Conservation (phyloP, 2,797 vertebrate genomes). For the Helostoma temminkii region DNA sequence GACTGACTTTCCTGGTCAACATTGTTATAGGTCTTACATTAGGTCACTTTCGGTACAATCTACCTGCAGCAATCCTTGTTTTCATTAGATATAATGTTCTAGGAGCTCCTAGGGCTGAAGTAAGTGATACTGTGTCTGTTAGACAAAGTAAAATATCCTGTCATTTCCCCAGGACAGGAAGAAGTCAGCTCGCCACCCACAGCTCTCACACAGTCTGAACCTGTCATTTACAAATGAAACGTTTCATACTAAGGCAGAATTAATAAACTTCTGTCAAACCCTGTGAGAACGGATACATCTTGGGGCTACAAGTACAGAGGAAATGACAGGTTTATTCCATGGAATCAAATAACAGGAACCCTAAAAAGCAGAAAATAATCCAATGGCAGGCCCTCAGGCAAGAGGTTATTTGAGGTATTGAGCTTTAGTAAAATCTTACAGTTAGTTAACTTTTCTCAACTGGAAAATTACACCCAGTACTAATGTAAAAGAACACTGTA, state of each 20-base stretch:
- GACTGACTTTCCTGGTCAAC: not conserved
- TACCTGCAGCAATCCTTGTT: not conserved
- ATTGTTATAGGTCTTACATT: not conserved
- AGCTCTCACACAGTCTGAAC: slow-evolving; percentile 55
- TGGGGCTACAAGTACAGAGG: slow-evolving; percentile 48
- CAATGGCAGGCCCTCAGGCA: not conserved
- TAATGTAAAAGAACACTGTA: not conserved
- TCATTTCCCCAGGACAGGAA: slow-evolving; percentile 30
- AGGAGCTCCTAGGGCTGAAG: not conserved
- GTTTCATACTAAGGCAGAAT: slow-evolving; percentile 55
- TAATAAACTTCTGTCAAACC: slow-evolving; percentile 77
- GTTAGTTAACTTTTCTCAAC: slow-evolving; percentile 5
- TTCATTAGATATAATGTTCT: not conserved
- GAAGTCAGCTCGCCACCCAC: slow-evolving; percentile 65
- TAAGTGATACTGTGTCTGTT: not conserved
- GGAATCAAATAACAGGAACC: slow-evolving; percentile 37
- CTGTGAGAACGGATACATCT: slow-evolving; percentile 61
- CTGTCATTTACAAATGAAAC: slow-evolving; percentile 60
- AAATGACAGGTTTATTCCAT: slow-evolving; percentile 55
- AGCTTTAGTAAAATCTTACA: slow-evolving; percentile 9
- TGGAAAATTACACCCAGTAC: no score
- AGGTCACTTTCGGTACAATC: not conserved
- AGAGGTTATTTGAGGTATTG: slow-evolving; percentile 66
- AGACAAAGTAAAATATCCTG: slow-evolving; percentile 14
- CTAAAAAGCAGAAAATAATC: slow-evolving; percentile 48